Conservation (phyloP, 2,797 vertebrate species). For the Tolypeutes matacus region DNA sequence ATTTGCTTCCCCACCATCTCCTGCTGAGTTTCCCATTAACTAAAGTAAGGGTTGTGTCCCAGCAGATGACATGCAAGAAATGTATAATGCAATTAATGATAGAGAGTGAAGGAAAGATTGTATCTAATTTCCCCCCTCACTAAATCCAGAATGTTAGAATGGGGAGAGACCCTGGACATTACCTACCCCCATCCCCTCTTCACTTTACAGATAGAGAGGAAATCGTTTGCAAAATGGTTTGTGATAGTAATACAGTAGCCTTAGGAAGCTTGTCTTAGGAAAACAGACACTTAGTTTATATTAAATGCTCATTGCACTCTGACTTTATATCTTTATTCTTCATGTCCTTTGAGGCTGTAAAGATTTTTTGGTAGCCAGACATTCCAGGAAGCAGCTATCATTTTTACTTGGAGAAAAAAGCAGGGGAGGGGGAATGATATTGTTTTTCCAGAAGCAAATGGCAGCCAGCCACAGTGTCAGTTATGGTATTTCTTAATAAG, state of each 20-base stretch:
- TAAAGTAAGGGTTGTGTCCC: background rate
- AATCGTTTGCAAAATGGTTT: background rate
- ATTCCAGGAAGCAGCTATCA: slow-evolving; percentile 20
- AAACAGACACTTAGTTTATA: background rate
- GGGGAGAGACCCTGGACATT: background rate
- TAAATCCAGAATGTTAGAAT: background rate
- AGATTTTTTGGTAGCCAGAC: background rate
- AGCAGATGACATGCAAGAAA: background rate
- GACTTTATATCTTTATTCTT: slow-evolving; percentile 4
- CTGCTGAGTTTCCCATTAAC: background rate
- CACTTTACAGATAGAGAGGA: background rate
- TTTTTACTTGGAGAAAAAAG: background rate
- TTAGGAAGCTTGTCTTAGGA: background rate
- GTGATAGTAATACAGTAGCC: background rate
- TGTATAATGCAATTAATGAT: background rate
- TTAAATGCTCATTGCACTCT: background rate
- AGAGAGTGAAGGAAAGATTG: background rate
- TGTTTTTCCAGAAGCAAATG: slow-evolving; percentile 52
- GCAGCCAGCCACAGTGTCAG: fast-evolving
- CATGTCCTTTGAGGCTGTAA: background rate
- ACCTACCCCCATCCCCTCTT: background rate
- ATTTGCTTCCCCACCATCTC: background rate
- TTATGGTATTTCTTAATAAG: background rate
- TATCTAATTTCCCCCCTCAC: background rate
- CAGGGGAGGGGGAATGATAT: background rate